phyloP scores from a whole-genome alignment of 2,113 vertebrate species.

The Brachypteracias leptosomus region DNA sequence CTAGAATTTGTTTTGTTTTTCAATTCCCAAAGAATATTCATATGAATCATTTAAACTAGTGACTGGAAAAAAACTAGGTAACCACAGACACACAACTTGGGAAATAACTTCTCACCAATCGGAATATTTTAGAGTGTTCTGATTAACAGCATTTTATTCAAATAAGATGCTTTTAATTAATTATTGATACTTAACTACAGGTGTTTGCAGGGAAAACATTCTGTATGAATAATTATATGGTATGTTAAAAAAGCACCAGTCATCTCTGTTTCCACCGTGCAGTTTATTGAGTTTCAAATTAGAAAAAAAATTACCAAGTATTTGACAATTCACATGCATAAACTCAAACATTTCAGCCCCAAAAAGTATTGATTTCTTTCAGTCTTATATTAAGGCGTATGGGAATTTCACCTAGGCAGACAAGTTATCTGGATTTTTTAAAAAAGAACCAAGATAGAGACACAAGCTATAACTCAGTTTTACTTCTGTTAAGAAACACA shows the following conservation, averaged over 20 bases:
- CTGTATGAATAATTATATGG: not conserved
- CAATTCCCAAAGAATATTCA: not conserved
- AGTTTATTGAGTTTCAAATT: constrained; percentile 55
- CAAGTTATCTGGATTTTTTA: not conserved
- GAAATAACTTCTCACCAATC: not conserved
- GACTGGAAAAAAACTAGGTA: not conserved
- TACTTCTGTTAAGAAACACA: constrained; percentile 40
- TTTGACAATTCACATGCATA: constrained; percentile 58
- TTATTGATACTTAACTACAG: not conserved
- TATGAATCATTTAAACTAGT: not conserved
- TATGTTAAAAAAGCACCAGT: not conserved
- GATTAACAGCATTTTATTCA: not conserved
- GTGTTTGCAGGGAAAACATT: not conserved
- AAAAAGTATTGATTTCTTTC: constrained; percentile 4
- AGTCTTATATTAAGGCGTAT: constrained; percentile 30
- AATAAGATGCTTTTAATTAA: not conserved
- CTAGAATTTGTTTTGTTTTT: not conserved
- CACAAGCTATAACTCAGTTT: constrained; percentile 40
- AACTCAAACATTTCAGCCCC: constrained; percentile 16
- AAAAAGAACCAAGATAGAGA: not conserved
- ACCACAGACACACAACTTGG: not conserved
- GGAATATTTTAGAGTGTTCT: not conserved
- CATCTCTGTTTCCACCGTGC: constrained; percentile 23
- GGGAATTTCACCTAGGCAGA: constrained; percentile 41
- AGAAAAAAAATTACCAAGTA: constrained; percentile 35